Evolutionary conservation across 37 sponge, comb jelly and placozoan species (phyloP).

Genomic region (Theonella swinhoei): DNA sequence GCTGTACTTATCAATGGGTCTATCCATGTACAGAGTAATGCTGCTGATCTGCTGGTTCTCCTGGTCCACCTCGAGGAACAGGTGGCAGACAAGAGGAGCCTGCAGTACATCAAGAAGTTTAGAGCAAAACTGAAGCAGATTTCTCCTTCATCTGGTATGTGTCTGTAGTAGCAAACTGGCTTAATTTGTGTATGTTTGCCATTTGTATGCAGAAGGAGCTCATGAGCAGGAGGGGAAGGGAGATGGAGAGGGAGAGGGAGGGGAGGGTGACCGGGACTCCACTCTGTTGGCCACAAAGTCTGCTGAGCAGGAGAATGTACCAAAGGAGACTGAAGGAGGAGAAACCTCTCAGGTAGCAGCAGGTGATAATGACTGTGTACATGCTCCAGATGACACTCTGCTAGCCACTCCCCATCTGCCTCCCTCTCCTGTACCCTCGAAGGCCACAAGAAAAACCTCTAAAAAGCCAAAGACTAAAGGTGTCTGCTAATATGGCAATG

Average conservation of each 20-base stretch:
- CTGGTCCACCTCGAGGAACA: slow-evolving; percentile 20
- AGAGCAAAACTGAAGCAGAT: slow-evolving; percentile 20
- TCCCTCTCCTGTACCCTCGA: no score
- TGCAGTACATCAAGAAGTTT: slow-evolving; percentile 52
- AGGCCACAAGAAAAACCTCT: no score
- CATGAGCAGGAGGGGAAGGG: slow-evolving; percentile 1
- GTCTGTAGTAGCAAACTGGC: no score
- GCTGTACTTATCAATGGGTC: neutral
- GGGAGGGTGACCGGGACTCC: neutral
- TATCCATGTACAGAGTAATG: slow-evolving; percentile 6
- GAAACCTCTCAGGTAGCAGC: no score
- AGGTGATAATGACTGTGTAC: no score
- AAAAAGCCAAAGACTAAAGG: no score
- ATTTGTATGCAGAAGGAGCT: neutral
- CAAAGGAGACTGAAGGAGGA: no score
- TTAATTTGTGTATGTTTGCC: neutral
- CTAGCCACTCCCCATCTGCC: no score
- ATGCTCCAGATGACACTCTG: no score
- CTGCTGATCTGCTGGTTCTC: slow-evolving; percentile 24
- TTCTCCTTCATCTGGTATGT: neutral
- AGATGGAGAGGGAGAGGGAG: slow-evolving; percentile 1
- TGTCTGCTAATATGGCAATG: no score
- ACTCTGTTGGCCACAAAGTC: neutral
- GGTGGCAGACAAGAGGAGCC: slow-evolving; percentile 48
- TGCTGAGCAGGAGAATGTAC: no score